A percentile compares a stretch with the other conserved stretches of the same genome.
phyloP scores from a whole-genome alignment of 1,140 invertebrate species.

The Hydropsyche tenuis region DNA sequence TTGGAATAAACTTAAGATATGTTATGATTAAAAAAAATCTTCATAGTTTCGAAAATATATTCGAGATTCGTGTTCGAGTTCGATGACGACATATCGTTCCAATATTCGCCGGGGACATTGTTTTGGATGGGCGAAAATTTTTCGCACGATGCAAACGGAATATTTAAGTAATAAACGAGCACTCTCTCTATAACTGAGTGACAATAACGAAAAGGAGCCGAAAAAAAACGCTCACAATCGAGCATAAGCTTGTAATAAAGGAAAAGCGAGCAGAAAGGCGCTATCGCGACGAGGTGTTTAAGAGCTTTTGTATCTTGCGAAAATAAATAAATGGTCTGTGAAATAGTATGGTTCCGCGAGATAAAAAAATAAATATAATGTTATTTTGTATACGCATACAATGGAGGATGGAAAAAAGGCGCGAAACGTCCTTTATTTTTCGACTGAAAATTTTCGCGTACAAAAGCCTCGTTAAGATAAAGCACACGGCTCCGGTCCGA shows the following conservation, averaged over 20 bases:
- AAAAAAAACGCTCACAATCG: neutral
- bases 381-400: neutral
- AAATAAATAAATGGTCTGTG: conserved; percentile 28
- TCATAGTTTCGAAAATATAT: too few species aligned
- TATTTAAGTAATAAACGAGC: neutral
- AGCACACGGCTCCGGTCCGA: conserved; percentile 13
- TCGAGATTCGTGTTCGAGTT: too few species aligned
- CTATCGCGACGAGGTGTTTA: conserved; percentile 27
- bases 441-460: conserved; percentile 2
- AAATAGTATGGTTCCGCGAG: conserved; percentile 20
- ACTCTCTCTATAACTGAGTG: conserved; percentile 4
- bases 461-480: conserved; percentile 26
- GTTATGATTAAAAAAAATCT: too few species aligned
- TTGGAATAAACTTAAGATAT: too few species aligned
- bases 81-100: too few species aligned
- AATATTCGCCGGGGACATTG: too few species aligned
- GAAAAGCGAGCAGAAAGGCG: conserved; percentile 19
- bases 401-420: neutral
- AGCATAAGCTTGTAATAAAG: conserved; percentile 22
- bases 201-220: neutral
- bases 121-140: neutral
- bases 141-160: neutral
- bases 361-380: conserved; percentile 5
- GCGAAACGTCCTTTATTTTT: conserved; percentile 7
- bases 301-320: conserved; percentile 22